Percentiles rank a stretch among this genome's conserved stretches.
phyloP scores from a whole-genome alignment of 2,797 vertebrate species.

The Dendrocincla fuliginosa region DNA sequence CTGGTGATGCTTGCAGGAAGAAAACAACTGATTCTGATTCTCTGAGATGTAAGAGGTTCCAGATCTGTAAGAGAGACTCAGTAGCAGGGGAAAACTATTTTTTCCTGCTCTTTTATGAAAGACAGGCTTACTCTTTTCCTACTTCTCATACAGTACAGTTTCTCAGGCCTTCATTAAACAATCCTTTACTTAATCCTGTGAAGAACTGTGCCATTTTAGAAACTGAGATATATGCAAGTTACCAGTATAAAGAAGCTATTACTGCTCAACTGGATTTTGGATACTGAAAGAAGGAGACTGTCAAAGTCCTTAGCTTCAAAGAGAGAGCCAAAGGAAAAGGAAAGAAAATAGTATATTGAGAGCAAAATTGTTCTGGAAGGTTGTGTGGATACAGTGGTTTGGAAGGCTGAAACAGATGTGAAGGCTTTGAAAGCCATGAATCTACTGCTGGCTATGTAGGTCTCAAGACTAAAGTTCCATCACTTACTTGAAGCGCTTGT shows the following conservation, averaged over 20 bases:
- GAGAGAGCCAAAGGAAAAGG: not conserved
- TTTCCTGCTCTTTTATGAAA: not conserved
- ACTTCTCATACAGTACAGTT: not conserved
- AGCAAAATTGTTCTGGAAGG: not conserved
- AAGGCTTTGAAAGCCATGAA: not conserved
- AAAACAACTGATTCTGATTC: not conserved
- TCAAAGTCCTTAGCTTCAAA: not conserved
- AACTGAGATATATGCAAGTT: not conserved
- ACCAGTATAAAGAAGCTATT: not conserved
- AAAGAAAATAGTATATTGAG: not conserved
- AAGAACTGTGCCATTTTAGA: not conserved
- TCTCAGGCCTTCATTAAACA: not conserved
- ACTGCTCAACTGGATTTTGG: not conserved
- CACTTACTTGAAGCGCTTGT: not conserved
- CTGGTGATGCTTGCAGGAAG: not conserved
- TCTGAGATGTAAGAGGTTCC: not conserved
- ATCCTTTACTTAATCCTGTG: not conserved
- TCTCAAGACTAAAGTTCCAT: not conserved
- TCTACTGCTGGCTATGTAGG: not conserved
- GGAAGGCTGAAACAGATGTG: not conserved
- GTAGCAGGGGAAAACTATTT: not conserved
- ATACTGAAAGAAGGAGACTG: not conserved
- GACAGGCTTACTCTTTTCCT: not conserved
- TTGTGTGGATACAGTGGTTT: not conserved
- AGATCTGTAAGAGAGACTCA: not conserved